A percentile compares a stretch with the other conserved stretches of the same genome.
phyloP scores from a whole-genome alignment of 64 coral and sea anemone genomes.

The Pocillopora damicornis region DNA sequence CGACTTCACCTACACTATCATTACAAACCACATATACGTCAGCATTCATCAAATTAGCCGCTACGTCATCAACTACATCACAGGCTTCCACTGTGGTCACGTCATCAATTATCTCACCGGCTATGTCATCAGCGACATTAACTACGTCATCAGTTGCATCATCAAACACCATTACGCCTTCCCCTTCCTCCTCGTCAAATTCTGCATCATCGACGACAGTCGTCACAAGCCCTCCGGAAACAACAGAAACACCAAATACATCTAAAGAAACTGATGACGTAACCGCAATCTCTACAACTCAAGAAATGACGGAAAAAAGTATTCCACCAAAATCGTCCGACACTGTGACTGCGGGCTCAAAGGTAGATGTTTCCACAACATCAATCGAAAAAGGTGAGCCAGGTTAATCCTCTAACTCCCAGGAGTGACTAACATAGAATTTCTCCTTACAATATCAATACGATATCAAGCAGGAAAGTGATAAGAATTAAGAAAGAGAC shows the following conservation, averaged over 20 bases:
- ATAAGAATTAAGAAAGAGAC: too few relatives aligned
- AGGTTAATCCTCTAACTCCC: not conserved
- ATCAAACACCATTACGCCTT: not conserved
- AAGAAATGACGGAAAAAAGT: not conserved
- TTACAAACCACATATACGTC: not conserved
- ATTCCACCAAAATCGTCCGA: too few relatives aligned
- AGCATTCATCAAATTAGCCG: not conserved
- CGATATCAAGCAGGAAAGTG: too few relatives aligned
- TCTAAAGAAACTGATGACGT: not conserved
- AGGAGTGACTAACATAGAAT: not conserved
- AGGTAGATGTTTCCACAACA: not conserved
- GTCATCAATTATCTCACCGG: not conserved
- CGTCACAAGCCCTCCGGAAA: not conserved
- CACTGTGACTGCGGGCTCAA: not conserved
- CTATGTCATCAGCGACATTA: not conserved
- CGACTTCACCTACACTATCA: not conserved
- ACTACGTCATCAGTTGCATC: not conserved
- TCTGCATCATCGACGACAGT: not conserved
- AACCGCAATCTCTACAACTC: not conserved
- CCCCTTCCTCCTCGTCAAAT: not conserved
- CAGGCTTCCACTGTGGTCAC: not conserved
- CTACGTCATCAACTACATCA: not conserved
- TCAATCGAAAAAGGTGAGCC: slow-evolving; percentile 17
- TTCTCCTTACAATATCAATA: too few relatives aligned
- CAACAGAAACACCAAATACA: not conserved